Percentiles rank a stretch among this genome's conserved stretches.
Evolutionary conservation across 2,888 invertebrate species (phyloP).

Genomic region (Drosophila pseudotalamancana): DNA sequence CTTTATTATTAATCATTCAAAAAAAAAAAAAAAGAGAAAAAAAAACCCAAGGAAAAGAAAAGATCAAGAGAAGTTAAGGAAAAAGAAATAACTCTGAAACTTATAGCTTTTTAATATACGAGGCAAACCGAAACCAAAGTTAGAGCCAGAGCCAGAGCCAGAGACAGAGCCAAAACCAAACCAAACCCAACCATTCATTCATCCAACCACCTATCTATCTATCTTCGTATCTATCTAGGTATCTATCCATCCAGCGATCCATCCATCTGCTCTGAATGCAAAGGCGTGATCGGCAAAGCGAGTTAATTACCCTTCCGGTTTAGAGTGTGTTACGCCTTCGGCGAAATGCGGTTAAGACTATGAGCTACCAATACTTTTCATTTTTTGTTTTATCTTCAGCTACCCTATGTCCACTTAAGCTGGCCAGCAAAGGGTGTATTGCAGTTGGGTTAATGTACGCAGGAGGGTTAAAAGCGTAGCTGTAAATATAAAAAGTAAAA

Average conservation of each 20-base stretch:
- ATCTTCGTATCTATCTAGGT: slow-evolving; percentile 22
- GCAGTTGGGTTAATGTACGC: not conserved
- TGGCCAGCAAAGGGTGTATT: not conserved
- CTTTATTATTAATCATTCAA: slow-evolving; percentile 68
- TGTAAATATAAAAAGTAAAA: no score
- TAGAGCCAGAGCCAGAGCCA: not conserved
- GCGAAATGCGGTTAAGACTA: slow-evolving; percentile 79
- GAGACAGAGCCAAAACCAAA: slow-evolving; percentile 12
- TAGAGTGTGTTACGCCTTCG: slow-evolving; percentile 80
- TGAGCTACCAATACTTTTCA: slow-evolving; percentile 60
- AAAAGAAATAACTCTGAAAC: slow-evolving; percentile 52
- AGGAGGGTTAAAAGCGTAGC: not conserved
- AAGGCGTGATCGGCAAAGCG: slow-evolving; percentile 82
- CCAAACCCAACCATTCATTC: slow-evolving; percentile 45
- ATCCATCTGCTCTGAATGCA: slow-evolving; percentile 68
- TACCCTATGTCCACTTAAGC: not conserved
- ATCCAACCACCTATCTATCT: slow-evolving; percentile 40
- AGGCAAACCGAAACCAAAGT: slow-evolving; percentile 7
- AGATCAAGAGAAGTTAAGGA: slow-evolving; percentile 5
- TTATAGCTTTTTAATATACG: slow-evolving; percentile 76
- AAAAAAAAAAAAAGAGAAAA: slow-evolving; percentile 27
- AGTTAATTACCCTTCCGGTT: slow-evolving; percentile 84
- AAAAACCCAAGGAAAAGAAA: not conserved
- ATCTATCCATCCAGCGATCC: slow-evolving; percentile 40
- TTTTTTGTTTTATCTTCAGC: slow-evolving; percentile 24